Evolutionary conservation across 37 sponge, comb jelly and placozoan genomes (phyloP), one percentile per base, ranked within the genome.

Genomic region (Haliclona indistincta): DNA sequence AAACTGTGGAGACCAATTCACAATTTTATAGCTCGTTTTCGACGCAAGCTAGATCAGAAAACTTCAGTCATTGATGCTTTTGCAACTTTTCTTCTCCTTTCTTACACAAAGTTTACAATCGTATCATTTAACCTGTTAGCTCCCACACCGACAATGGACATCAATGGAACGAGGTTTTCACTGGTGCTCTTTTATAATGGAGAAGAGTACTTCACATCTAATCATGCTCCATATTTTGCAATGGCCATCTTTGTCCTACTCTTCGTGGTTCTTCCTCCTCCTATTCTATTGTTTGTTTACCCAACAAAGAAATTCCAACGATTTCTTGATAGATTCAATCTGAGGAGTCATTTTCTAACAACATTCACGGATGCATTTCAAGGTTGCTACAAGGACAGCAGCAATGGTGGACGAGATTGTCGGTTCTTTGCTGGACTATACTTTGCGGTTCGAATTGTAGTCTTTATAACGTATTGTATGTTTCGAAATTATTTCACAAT

Each of bases 361-460:
- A 20, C 7, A n/a, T 58, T 58, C 60, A 26, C n/a, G 7, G 28
- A 20, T 58, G 60, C 60, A 58, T 58, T 58, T 20, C 60, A 58
- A n/a, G n/a, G 25, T 20, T 20, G 25, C 11, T 58, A n/a, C 60
- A 58, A 58, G 25, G 60, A 58, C n/a, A 26, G 60, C n/a, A 58
- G 60, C 22, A n/a, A 58, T 25, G 60, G 60, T 25, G n/a, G 26
- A 20, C 11, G 60, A 58, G 60, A 58, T 58, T 58, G 25, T n/a
- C 22, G 60, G n/a, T 58, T n/a, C 60, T 58, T 58, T 58, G 22
- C 60, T 6, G 60, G 60, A 58, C 11, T 58, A 25, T n/a, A 58
- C 6, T 58, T 58, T 20, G 7, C n/a, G 6, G 23, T 58, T 25
- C 11, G 60, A 20, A n/a, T 58, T 6, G 25, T 20, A 58, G 25